Evolutionary conservation across 1,140 invertebrate genomes (phyloP).

Genomic region (Hypothenemus hampei): DNA sequence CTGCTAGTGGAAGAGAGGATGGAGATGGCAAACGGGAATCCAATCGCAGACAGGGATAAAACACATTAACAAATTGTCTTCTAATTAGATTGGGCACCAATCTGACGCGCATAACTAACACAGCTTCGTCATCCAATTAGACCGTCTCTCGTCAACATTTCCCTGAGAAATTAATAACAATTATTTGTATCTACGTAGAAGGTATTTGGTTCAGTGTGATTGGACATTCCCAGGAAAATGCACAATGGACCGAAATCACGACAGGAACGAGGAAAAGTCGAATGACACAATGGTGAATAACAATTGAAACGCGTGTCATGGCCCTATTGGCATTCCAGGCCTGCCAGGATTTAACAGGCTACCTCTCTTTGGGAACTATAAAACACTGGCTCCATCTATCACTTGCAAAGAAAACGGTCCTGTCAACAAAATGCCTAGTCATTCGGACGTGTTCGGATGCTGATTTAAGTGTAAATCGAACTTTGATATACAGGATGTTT

Average conservation of each 20-base stretch:
- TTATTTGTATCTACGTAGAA: no score
- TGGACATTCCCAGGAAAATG: no score
- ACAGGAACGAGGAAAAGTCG: neutral
- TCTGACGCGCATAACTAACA: conserved; percentile 44
- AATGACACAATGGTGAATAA: conserved; percentile 23
- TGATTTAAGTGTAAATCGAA: conserved; percentile 12
- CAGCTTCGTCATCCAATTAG: conserved; percentile 38
- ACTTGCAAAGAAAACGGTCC: conserved; percentile 8
- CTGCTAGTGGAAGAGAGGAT: no score
- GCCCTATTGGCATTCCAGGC: conserved; percentile 20
- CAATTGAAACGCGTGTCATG: conserved; percentile 24
- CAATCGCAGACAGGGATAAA: conserved; percentile 44
- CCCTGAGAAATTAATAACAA: conserved; percentile 16
- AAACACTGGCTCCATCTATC: conserved; percentile 23
- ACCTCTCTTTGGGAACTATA: conserved; percentile 18
- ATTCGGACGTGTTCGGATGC: conserved; percentile 9
- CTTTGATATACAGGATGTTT: neutral
- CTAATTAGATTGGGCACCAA: conserved; percentile 46
- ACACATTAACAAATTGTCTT: conserved; percentile 46
- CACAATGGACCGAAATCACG: neutral
- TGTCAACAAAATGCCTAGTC: conserved; percentile 7
- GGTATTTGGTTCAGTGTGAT: no score
- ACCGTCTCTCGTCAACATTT: conserved; percentile 10
- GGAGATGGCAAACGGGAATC: conserved; percentile 31
- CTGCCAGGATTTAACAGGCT: conserved; percentile 15